Percentiles rank a stretch among this genome's conserved stretches.
Evolutionary conservation across 1,140 invertebrate species (phyloP).

Genomic region (Chrysomallon squamiferum): DNA sequence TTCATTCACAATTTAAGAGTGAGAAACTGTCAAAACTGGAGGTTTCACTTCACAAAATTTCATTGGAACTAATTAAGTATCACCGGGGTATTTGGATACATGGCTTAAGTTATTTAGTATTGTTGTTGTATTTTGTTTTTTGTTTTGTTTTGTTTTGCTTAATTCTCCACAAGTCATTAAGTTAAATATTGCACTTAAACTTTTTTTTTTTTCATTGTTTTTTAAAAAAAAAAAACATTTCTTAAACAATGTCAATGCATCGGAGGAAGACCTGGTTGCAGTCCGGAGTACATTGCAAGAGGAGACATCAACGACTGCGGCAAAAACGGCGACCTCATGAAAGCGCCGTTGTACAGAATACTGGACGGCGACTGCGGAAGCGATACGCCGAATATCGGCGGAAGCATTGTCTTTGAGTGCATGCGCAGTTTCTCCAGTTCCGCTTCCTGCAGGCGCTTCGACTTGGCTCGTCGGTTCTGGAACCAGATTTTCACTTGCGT

Average conservation of each 20-base stretch:
- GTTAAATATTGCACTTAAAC: no score
- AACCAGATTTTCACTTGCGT: constrained; percentile 95
- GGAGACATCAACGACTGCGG: not conserved
- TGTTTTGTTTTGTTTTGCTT: no score
- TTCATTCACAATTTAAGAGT: no score
- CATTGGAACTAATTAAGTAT: no score
- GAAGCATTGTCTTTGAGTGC: constrained; percentile 63
- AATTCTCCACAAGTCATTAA: no score
- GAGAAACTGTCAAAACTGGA: no score
- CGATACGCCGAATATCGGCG: constrained; percentile 55
- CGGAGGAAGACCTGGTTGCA: not conserved
- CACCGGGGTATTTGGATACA: no score
- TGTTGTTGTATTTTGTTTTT: no score
- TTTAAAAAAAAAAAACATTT: no score
- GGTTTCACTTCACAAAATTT: no score
- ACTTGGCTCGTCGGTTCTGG: constrained; percentile 92
- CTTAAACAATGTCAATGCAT: not conserved
- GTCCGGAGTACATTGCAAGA: not conserved
- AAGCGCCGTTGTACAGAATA: not conserved
- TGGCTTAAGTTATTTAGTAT: no score
- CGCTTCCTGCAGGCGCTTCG: constrained; percentile 91
- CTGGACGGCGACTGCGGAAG: constrained; percentile 33
- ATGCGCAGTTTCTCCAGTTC: constrained; percentile 71
- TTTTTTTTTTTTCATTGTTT: no score
- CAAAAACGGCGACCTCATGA: not conserved